A percentile compares a stretch with the other conserved stretches of the same genome.
phyloP scores from a whole-genome alignment of 2,888 invertebrate species.

The Malthinus seriepunctatus region DNA sequence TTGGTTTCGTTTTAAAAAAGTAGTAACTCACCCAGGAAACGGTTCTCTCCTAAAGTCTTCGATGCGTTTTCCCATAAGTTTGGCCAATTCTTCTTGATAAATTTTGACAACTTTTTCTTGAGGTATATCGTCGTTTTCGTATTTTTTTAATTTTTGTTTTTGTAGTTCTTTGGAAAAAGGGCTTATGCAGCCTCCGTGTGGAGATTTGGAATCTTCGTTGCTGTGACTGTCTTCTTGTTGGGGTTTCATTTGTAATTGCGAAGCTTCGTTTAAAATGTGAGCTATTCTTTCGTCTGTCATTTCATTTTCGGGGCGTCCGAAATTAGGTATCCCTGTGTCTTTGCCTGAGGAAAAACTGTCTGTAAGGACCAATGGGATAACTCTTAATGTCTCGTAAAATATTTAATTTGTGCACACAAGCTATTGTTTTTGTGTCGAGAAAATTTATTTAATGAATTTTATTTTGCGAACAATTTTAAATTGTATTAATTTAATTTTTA shows the following conservation, averaged over 20 bases:
- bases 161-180: conserved; percentile 79
- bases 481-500: neutral
- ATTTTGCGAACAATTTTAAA: neutral
- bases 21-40: conserved; percentile 73
- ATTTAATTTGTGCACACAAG: neutral
- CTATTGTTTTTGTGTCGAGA: neutral
- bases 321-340: conserved; percentile 80
- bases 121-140: conserved; percentile 92
- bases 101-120: conserved; percentile 95
- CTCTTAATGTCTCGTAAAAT: conserved; percentile 17
- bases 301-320: conserved; percentile 74
- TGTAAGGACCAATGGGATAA: conserved; percentile 45
- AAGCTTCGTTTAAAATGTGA: conserved; percentile 91
- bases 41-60: conserved; percentile 78
- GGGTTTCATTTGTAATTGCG: conserved; percentile 80
- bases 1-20: conserved; percentile 29
- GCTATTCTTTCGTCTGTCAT: conserved; percentile 90
- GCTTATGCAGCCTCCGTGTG: conserved; percentile 77
- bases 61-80: conserved; percentile 81
- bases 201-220: conserved; percentile 82
- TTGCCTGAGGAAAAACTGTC: conserved; percentile 68
- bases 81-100: conserved; percentile 93
- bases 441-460: neutral
- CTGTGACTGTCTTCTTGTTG: conserved; percentile 70
- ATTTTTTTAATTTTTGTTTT: conserved; percentile 79